A percentile compares a stretch with the other conserved stretches of the same genome.
Conservation (phyloP, 1,140 invertebrate species). For the Watersipora subatra region DNA sequence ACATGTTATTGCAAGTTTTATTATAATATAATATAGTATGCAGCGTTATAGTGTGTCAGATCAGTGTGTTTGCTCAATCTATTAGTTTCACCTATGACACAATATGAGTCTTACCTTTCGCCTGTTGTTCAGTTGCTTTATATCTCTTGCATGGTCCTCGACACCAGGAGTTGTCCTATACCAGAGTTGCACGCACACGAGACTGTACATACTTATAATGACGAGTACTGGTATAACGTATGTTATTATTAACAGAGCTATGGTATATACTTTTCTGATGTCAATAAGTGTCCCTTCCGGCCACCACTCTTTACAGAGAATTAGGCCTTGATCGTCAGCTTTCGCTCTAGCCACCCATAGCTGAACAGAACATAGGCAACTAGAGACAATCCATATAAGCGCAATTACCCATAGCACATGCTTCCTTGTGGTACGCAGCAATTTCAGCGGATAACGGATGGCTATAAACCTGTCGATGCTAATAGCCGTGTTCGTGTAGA, state of each 20-base stretch:
- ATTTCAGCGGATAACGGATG: constrained; percentile 27
- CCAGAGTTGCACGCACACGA: constrained; percentile 36
- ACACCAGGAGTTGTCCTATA: constrained; percentile 43
- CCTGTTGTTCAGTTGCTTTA: constrained; percentile 40
- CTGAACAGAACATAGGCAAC: constrained; percentile 38
- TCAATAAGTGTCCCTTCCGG: too few species aligned
- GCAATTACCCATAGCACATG: constrained; percentile 30
- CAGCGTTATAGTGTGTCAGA: too few species aligned
- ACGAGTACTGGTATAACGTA: constrained; percentile 43
- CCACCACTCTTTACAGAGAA: constrained; percentile 26
- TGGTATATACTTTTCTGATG: constrained; percentile 37
- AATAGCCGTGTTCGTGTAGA: constrained; percentile 36
- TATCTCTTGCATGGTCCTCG: constrained; percentile 40
- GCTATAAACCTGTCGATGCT: constrained; percentile 32
- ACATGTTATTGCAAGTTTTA: too few species aligned
- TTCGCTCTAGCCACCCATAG: constrained; percentile 35
- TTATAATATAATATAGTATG: too few species aligned
- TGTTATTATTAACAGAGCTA: constrained; percentile 42
- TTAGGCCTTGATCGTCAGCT: not conserved
- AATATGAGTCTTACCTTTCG: constrained; percentile 38
- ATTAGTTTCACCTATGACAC: too few species aligned
- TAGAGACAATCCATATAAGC: constrained; percentile 41
- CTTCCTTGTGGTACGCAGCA: constrained; percentile 17
- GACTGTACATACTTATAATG: constrained; percentile 42
- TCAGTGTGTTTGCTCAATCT: too few species aligned